Base-by-base conservation (phyloP, 1,140 invertebrate species). In the Charaxes varanes region DNA sequence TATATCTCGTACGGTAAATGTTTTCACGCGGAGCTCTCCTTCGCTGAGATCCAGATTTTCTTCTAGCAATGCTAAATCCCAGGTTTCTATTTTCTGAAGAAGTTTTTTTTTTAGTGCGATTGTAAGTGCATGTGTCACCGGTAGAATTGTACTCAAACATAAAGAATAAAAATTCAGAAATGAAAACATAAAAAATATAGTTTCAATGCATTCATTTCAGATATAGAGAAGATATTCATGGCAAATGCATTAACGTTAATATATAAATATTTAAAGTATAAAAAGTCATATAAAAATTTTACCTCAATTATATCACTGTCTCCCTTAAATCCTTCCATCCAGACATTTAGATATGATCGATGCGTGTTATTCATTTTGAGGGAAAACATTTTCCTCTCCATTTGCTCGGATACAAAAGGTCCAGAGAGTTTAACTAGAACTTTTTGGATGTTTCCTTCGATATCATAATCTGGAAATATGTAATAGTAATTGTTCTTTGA, bases 391-490 rank as follows among this genome's bases (percentile, higher is more conserved):
- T 62, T 67, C 6, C 28, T 53, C 12, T 76, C 58, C 0, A 34
- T 41, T 4, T 62, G 54, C 8, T 69, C 57, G 0, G 62, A 45
- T 16, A 73, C 14, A 26, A 77, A 73, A 4, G 72, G 69, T n/a
- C 72, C 72, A 1, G 51, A 51, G 1, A 71, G 19, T 18, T 58
- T 62, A 6, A 72, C 6, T n/a, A n/a, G n/a, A n/a, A n/a, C n/a
- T n/a, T n/a, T n/a, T n/a, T n/a, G n/a, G n/a, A n/a, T n/a, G n/a
- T n/a, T n/a, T n/a, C n/a, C n/a, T n/a, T n/a, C n/a, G n/a, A n/a
- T n/a, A n/a, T n/a, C n/a, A n/a, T n/a, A n/a, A n/a, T n/a, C n/a
- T n/a, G n/a, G n/a, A n/a, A n/a, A n/a, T n/a, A n/a, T n/a, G n/a
- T n/a, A n/a, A n/a, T n/a, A n/a, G n/a, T n/a, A n/a, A n/a, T n/a